A percentile compares a stretch with the other conserved stretches of the same genome.
phyloP scores from a whole-genome alignment of 2,797 vertebrate genomes.

The Spatula clypeata region DNA sequence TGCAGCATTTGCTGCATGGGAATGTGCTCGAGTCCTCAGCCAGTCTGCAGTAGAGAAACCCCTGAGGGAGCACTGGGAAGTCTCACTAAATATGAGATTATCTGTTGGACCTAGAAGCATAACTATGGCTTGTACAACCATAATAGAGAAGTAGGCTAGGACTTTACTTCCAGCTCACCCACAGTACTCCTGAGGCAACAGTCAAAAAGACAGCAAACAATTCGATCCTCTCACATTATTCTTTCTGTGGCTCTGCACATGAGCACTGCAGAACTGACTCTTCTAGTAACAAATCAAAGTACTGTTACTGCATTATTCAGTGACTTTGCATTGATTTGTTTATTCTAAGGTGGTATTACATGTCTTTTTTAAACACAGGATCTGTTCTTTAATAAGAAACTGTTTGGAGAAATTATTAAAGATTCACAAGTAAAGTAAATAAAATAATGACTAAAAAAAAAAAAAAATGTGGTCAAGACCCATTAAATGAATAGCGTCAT shows the following conservation, averaged over 20 bases:
- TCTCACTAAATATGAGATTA: not conserved
- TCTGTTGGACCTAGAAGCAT: not conserved
- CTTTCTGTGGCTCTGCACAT: not conserved
- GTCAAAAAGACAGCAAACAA: rapidly evolving
- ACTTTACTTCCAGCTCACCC: not conserved
- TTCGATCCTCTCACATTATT: not conserved
- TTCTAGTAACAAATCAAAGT: not conserved
- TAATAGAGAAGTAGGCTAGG: not conserved
- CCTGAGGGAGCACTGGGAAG: not conserved
- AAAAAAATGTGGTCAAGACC: not conserved
- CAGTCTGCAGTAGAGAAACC: not conserved
- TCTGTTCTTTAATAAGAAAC: not conserved
- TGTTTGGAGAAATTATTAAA: not conserved
- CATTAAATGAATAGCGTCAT: not conserved
- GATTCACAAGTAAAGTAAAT: not conserved
- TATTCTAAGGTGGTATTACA: not conserved
- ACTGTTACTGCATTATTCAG: not conserved
- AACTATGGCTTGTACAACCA: rapidly evolving
- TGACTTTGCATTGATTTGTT: not conserved
- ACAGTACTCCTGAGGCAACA: not conserved
- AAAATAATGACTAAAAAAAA: not conserved
- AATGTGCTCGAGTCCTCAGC: not conserved
- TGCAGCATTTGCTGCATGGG: not conserved
- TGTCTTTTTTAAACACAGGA: rapidly evolving
- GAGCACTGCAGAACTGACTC: not conserved